A percentile compares a stretch with the other conserved stretches of the same genome.
These are phyloP conservation scores for Ephydatia muelleri DNA, from an alignment of 37 sponge, comb jelly and placozoan genomes.

Conservation along the genomic window DNA sequence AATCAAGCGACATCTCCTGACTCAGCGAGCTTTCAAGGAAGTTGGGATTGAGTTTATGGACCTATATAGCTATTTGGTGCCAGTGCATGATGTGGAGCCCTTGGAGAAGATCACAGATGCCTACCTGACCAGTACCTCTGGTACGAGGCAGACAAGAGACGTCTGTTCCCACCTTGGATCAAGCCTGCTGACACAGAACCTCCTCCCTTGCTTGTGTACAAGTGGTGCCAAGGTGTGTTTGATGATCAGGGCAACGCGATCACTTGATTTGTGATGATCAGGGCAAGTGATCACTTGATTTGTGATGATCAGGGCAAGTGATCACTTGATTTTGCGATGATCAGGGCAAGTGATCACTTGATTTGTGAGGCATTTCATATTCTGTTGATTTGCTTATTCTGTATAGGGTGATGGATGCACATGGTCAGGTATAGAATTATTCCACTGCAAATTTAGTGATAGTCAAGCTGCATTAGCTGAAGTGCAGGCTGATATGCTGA, in stretches of 20 bases:
- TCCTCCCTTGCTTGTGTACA: slow-evolving; percentile 97
- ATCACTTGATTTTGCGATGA: no score
- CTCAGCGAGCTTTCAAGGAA: slow-evolving; percentile 98
- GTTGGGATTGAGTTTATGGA: slow-evolving; percentile 99
- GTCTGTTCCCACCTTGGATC: slow-evolving; percentile 99
- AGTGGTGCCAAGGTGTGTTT: slow-evolving; percentile 97
- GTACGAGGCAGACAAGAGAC: slow-evolving; percentile 99
- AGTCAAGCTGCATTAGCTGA: no score
- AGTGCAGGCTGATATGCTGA: no score
- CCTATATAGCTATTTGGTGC: slow-evolving; percentile 94
- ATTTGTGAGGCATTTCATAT: neutral
- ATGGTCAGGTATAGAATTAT: no score
- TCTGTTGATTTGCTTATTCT: neutral
- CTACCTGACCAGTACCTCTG: slow-evolving; percentile 99
- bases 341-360: no score
- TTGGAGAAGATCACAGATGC: slow-evolving; percentile 99
- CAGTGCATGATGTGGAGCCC: slow-evolving; percentile 98
- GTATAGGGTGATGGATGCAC: no score
- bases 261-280: no score
- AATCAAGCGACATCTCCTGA: slow-evolving; percentile 95
- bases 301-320: no score
- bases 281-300: no score
- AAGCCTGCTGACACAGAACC: slow-evolving; percentile 99
- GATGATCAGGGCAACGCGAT: neutral
- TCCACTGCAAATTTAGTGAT: no score